Percentiles rank a stretch among this genome's conserved stretches.
Conservation (phyloP, 2,888 invertebrate genomes). For the Drosophila pegasa region DNA sequence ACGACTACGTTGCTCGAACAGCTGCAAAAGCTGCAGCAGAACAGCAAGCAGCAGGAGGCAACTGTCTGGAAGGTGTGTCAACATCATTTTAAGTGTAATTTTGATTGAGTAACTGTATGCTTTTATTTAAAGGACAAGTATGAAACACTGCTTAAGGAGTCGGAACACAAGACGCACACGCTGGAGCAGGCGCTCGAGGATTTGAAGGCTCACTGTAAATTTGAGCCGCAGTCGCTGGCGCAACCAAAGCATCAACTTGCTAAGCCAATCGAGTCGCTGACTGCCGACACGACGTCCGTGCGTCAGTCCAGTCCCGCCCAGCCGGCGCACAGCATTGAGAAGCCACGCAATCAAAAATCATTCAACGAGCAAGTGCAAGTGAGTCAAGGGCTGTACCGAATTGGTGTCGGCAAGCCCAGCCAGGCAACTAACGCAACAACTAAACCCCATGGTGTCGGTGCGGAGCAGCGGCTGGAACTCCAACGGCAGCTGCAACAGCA, state of each 20-base stretch:
- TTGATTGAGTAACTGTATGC: too few species aligned
- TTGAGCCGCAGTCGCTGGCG: slow-evolving; percentile 45
- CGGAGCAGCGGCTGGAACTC: slow-evolving; percentile 47
- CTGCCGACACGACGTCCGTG: slow-evolving; percentile 52
- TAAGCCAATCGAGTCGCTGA: slow-evolving; percentile 51
- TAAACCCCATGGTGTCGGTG: slow-evolving; percentile 47
- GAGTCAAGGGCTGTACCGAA: slow-evolving; percentile 85
- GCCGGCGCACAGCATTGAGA: slow-evolving; percentile 65
- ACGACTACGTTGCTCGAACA: slow-evolving; percentile 85
- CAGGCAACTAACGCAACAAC: slow-evolving; percentile 74
- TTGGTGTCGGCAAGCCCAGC: slow-evolving; percentile 61
- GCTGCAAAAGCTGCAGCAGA: slow-evolving; percentile 85
- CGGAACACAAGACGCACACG: slow-evolving; percentile 55
- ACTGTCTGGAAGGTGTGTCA: slow-evolving; percentile 84
- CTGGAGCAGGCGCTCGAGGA: slow-evolving; percentile 65
- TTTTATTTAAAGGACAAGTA: slow-evolving; percentile 75
- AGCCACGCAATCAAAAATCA: slow-evolving; percentile 79
- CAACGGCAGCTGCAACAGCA: slow-evolving; percentile 42
- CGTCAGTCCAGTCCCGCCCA: slow-evolving; percentile 60
- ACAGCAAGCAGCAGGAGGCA: slow-evolving; percentile 82
- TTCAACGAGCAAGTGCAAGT: slow-evolving; percentile 84
- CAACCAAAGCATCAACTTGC: slow-evolving; percentile 56
- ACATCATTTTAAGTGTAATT: not conserved
- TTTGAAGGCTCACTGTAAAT: slow-evolving; percentile 61
- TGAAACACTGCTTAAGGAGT: slow-evolving; percentile 70